Base-by-base conservation (phyloP, 2,888 invertebrate genomes). In the Caenorhabditis wallacei region DNA sequence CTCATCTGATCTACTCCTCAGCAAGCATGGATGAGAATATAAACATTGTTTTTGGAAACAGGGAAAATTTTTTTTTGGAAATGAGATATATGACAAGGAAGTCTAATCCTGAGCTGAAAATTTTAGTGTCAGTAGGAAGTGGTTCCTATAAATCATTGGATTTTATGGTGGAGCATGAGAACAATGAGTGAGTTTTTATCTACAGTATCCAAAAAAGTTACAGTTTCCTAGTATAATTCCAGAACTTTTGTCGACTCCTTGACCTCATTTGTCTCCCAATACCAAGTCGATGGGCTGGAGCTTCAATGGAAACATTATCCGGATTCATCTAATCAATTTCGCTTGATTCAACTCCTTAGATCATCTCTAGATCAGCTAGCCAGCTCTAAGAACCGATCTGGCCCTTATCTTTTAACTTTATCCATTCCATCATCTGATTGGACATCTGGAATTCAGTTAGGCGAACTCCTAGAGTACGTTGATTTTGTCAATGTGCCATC, bases 1-100 rank as follows among this genome's bases (percentile, higher is more conserved):
- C 43, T 10, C 61, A 61, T 46, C 24, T 61, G 1, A 46, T 61
- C 18, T 61, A 24, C 43, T 59, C 40, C 22, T 40, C 40, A 4
- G 13, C 22, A 1, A 22, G 3, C 4, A 11, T 59, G 22, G 59
- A 59, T 40, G 10, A 10, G 1, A n/a, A 30, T 18, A 10, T 10
- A 20, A 57, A 16, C 7, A 4, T 37, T 16, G 10, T 7, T n/a
- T 57, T 57, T 35, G 35, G 30, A 18, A 35, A 20, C 20, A 30
- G 18, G 11, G 37, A 57, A 57, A n/a, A n/a, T 1, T 7, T n/a
- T 5, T 57, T 57, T 37, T 20, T 20, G 18, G 57, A 57, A 8
- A 7, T 57, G 3, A 3, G 7, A 10, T 8, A 57, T 10, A 35
- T 35, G 0, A 8, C 37, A 2, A 35, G 57, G n/a, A 37, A 8